Base-by-base conservation (phyloP, 2,797 vertebrate genomes). In the Steatocranus sp. region DNA sequence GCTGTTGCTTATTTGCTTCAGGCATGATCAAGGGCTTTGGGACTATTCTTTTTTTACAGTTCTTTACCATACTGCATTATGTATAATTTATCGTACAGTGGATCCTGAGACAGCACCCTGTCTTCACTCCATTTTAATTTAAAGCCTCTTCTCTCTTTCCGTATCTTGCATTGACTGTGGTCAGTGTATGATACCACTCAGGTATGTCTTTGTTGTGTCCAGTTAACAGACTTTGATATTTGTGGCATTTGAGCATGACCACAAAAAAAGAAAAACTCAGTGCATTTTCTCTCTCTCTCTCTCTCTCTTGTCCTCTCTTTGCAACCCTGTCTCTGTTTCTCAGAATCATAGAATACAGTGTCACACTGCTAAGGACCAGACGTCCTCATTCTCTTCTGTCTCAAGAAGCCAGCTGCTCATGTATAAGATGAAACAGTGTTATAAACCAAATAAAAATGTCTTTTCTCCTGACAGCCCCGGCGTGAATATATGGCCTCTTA, bases 381-480 rank as follows among this genome's bases (percentile, higher is more conserved):
- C 87, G 41, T 90, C 86, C 90, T 92, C 76, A 17, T 83, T 89
- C 87, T 86, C 86, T 84, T 83, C 82, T 49, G 83, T 87, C 87
- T 90, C 89, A 58, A 86, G 76, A 78, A 92, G 89, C 89, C 87
- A 93, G 91, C 89, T 91, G 91, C 91, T 94, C 88, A 88, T 94
- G 91, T 91, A 91, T 81, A 91, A 95, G 94, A 95, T 94, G 92
- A 96, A 96, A 95, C 92, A 88, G 87, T 92, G 93, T 93, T 95
- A 94, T 89, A 94, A 96, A 95, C 86, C 92, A 96, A 96, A 96
- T 96, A 96, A 95, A 96, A 96, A 95, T 93, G 93, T 96, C 91
- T 94, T 93, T 88, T 91, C 90, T 93, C 90, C 91, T 95, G 94
- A 96, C 95, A 94, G 94, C 91, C 88, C 89, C 87, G 84, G 92